A percentile compares a stretch with the other conserved stretches of the same genome.
Conservation (phyloP, 2,113 vertebrate species). For the Amphiprion percula region DNA sequence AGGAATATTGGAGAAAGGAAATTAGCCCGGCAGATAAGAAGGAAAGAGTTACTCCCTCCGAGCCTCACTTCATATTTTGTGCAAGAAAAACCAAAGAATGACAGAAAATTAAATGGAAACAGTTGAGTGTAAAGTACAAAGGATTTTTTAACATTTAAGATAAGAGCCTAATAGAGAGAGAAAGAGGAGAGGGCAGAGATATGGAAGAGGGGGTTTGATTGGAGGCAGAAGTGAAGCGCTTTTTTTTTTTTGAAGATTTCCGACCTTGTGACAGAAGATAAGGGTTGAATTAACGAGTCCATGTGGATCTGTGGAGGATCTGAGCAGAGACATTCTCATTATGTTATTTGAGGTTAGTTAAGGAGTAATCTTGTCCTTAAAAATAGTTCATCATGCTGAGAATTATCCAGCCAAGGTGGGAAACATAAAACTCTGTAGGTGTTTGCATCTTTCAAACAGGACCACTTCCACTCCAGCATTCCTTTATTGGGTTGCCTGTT, state of each 20-base stretch:
- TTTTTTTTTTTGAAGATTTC: slow-evolving; percentile 20
- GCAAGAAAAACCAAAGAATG: background rate
- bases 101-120: background rate
- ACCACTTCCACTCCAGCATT: too few species aligned
- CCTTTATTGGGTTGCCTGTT: too few species aligned
- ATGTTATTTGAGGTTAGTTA: background rate
- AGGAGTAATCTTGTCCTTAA: background rate
- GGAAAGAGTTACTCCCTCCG: background rate
- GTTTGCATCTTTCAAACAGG: background rate
- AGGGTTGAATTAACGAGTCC: slow-evolving; percentile 30
- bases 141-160: slow-evolving; percentile 9
- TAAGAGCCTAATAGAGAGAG: slow-evolving; percentile 8
- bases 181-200: background rate
- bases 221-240: background rate
- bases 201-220: slow-evolving; percentile 11
- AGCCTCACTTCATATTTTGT: background rate
- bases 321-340: background rate
- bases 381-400: background rate
- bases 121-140: slow-evolving; percentile 19
- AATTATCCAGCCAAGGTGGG: background rate
- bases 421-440: background rate
- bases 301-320: slow-evolving; percentile 1
- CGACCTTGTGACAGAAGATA: slow-evolving; percentile 38
- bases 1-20: background rate
- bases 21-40: background rate